Percentiles rank a stretch among this genome's conserved stretches.
phyloP scores from a whole-genome alignment of 2,113 vertebrate genomes.

The Chloropsis cyanopogon region DNA sequence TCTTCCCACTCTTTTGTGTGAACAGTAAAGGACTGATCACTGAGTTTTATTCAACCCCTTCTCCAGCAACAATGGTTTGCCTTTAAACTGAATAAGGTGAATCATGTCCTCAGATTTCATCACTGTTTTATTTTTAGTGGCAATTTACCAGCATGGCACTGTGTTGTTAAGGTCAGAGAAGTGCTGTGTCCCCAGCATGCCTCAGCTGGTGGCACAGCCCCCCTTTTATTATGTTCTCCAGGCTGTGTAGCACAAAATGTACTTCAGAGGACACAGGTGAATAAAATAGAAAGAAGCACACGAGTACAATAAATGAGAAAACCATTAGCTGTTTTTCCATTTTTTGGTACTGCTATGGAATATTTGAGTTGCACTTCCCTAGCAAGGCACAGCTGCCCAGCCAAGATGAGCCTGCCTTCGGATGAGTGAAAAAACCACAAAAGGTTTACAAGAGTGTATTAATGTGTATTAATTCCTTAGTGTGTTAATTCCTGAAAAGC shows the following conservation, averaged over 20 bases:
- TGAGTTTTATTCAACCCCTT: background rate
- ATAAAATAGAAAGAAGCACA: background rate
- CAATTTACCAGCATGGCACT: background rate
- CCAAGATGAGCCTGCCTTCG: background rate
- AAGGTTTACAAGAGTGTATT: background rate
- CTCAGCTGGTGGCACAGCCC: background rate
- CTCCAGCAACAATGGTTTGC: background rate
- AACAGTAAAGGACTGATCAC: background rate
- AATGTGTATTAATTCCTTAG: background rate
- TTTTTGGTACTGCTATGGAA: background rate
- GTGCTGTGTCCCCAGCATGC: background rate
- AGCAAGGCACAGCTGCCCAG: background rate
- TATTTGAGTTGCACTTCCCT: background rate
- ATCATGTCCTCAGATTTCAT: background rate
- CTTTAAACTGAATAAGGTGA: background rate
- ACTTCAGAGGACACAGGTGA: slow-evolving; percentile 2
- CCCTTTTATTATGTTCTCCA: background rate
- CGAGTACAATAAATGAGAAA: background rate
- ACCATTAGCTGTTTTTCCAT: background rate
- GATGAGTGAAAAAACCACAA: background rate
- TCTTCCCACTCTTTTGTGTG: background rate
- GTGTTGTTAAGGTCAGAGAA: background rate
- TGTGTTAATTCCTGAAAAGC: background rate
- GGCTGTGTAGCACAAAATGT: background rate
- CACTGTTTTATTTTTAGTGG: background rate